These are phyloP conservation scores for Napeogenes inachia DNA, from an alignment of 2,888 invertebrate species.

Conservation along the genomic window DNA sequence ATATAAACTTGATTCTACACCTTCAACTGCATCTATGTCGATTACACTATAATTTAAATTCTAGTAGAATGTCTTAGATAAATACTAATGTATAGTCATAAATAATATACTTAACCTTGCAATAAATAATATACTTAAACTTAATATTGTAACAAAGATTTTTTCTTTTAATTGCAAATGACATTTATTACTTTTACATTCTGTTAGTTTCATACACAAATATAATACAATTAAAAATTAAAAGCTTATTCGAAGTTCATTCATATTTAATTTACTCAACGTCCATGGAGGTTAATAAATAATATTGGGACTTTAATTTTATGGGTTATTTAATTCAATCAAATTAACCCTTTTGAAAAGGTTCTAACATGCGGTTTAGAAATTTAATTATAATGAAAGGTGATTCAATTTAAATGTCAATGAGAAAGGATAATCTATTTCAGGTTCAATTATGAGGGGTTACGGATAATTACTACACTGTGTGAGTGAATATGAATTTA, in stretches of 20 bases:
- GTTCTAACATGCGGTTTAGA: not conserved
- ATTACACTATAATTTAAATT: too few relatives aligned
- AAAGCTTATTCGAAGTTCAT: not conserved
- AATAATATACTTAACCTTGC: too few relatives aligned
- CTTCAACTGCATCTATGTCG: too few relatives aligned
- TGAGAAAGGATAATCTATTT: constrained; percentile 3
- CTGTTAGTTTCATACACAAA: too few relatives aligned
- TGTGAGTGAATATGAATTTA: not conserved
- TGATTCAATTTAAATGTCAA: constrained; percentile 1
- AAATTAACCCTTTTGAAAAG: constrained; percentile 4
- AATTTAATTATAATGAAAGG: constrained; percentile 1
- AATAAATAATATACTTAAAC: too few relatives aligned
- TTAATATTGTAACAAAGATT: too few relatives aligned
- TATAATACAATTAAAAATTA: too few relatives aligned
- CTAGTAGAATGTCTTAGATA: too few relatives aligned
- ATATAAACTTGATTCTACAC: too few relatives aligned
- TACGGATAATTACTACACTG: not conserved
- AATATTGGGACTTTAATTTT: not conserved
- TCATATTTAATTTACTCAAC: not conserved
- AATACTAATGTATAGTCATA: too few relatives aligned
- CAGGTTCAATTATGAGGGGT: not conserved
- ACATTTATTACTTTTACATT: too few relatives aligned
- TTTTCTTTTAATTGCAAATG: too few relatives aligned
- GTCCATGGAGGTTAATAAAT: not conserved
- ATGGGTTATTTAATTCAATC: not conserved